Percentiles rank a stretch among this genome's conserved stretches.
phyloP scores from a whole-genome alignment of 2,888 invertebrate species.

The Lasioglossum oenotherae region DNA sequence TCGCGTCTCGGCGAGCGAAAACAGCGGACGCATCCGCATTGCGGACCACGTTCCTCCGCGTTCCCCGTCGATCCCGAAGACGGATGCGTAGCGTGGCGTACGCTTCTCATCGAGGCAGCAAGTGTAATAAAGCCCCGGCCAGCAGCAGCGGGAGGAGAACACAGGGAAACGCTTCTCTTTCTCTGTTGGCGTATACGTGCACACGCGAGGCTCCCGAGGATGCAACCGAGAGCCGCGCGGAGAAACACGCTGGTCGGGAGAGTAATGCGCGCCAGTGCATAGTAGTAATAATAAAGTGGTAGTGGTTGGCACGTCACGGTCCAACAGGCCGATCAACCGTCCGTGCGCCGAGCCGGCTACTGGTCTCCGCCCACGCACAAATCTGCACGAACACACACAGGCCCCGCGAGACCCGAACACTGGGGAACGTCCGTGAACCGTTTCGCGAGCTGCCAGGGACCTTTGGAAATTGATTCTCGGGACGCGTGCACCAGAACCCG shows the following conservation, averaged over 20 bases:
- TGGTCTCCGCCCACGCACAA: slow-evolving; percentile 81
- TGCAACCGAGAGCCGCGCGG: slow-evolving; percentile 16
- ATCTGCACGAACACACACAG: slow-evolving; percentile 47
- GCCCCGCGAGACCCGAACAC: not conserved
- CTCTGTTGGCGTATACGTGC: not conserved
- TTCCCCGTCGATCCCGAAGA: slow-evolving; percentile 57
- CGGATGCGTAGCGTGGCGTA: slow-evolving; percentile 68
- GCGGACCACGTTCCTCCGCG: slow-evolving; percentile 37
- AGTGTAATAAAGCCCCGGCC: slow-evolving; percentile 75
- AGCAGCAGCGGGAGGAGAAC: slow-evolving; percentile 18
- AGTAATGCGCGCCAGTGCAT: slow-evolving; percentile 68
- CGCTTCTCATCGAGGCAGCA: slow-evolving; percentile 72
- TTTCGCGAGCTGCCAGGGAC: slow-evolving; percentile 2
- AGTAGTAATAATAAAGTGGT: slow-evolving; percentile 82
- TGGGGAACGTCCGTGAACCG: slow-evolving; percentile 14
- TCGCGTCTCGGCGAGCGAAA: slow-evolving; percentile 19
- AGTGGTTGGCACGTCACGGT: slow-evolving; percentile 82
- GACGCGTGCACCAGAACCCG: not conserved
- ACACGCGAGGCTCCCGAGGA: not conserved
- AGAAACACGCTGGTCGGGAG: slow-evolving; percentile 42
- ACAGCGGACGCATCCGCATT: slow-evolving; percentile 44
- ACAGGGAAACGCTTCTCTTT: not conserved
- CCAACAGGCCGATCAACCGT: slow-evolving; percentile 82
- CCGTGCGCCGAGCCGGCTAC: slow-evolving; percentile 80
- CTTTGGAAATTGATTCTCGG: not conserved